phyloP scores from a whole-genome alignment of 1,140 invertebrate genomes.

The Tetramorium alpestre region DNA sequence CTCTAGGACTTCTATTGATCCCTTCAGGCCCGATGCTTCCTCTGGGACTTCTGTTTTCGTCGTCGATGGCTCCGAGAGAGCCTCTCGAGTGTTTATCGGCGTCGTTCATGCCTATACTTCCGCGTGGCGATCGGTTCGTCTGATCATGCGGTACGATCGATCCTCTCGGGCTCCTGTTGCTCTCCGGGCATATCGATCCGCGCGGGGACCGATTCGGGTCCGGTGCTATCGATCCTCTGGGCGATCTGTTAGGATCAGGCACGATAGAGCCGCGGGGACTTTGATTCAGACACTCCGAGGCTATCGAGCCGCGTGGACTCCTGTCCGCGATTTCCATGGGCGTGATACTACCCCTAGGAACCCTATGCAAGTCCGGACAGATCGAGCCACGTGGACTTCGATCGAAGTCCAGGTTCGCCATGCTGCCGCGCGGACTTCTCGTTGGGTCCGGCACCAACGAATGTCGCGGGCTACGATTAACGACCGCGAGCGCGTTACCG shows the following conservation, averaged over 20 bases:
- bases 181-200: constrained; percentile 81
- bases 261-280: constrained; percentile 88
- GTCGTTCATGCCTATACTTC: constrained; percentile 86
- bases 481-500: constrained; percentile 37
- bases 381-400: constrained; percentile 89
- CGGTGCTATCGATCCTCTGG: constrained; percentile 88
- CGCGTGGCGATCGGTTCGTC: constrained; percentile 87
- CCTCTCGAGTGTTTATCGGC: constrained; percentile 85
- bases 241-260: constrained; percentile 86
- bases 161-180: constrained; percentile 87
- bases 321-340: constrained; percentile 78
- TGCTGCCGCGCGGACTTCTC: constrained; percentile 84
- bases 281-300: constrained; percentile 82
- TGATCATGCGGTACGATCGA: constrained; percentile 85
- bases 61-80: constrained; percentile 79
- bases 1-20: constrained; percentile 85
- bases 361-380: constrained; percentile 85
- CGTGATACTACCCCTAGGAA: constrained; percentile 87
- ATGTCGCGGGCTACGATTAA: constrained; percentile 86
- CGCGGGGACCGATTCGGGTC: constrained; percentile 86
- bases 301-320: constrained; percentile 88
- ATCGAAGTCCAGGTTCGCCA: constrained; percentile 84
- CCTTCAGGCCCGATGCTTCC: constrained; percentile 86
- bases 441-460: constrained; percentile 87
- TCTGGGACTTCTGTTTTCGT: constrained; percentile 87